Evolutionary conservation across 2,797 vertebrate species (phyloP).

Genomic region (Crypturellus tataupa): DNA sequence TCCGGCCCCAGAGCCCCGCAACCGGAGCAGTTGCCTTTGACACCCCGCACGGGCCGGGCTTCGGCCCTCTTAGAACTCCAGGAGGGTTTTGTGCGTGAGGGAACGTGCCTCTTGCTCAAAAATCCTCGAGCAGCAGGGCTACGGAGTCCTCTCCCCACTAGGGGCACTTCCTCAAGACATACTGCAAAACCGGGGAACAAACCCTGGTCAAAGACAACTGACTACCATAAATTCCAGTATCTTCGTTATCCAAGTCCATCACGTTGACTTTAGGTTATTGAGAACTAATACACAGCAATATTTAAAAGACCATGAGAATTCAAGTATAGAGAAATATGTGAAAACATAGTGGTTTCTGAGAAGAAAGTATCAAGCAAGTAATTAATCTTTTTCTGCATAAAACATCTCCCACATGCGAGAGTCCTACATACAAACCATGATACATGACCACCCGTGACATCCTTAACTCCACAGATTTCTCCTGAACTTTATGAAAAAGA

Average conservation of each 20-base stretch:
- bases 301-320: background rate
- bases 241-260: background rate
- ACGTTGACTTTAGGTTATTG: background rate
- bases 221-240: background rate
- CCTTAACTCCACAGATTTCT: background rate
- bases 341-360: background rate
- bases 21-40: background rate
- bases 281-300: background rate
- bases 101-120: background rate
- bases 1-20: accelerated
- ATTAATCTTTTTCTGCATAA: background rate
- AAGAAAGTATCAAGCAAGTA: background rate
- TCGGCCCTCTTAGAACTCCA: background rate
- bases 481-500: background rate
- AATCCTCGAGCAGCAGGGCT: background rate
- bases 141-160: background rate
- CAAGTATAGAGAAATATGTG: background rate
- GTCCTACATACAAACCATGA: background rate
- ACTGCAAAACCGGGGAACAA: background rate
- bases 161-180: background rate
- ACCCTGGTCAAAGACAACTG: background rate
- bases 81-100: background rate
- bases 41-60: background rate
- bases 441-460: background rate
- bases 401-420: background rate